Evolutionary conservation across 1,140 invertebrate species (phyloP), one percentile per base, ranked within the genome.

Genomic region (Pteromalus puparum): DNA sequence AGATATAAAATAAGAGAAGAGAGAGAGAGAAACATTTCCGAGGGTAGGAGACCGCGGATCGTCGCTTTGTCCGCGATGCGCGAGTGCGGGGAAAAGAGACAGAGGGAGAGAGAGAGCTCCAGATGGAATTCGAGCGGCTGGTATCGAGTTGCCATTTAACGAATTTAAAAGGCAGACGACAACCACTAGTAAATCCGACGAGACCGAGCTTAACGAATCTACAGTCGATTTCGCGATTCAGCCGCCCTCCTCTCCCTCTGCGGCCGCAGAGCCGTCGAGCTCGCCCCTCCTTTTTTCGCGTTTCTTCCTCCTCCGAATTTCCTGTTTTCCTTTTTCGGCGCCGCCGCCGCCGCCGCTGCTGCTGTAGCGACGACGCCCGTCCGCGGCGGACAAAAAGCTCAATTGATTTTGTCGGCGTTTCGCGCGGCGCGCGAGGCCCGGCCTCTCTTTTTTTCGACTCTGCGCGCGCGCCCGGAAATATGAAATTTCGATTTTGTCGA

Each of bases 91-190:
- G n/a, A 72, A 83, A 85, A 38, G 48, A 67, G 74, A 82, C 15
- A 15, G 74, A 42, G 65, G 86, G 86, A 77, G 85, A 85, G 74
- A 82, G 65, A 67, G 76, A 84, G 86, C 87, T 89, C 86, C 86
- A 86, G 86, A 86, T 88, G 86, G 86, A 89, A 89, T 89, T 87
- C 87, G 88, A 88, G 83, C 87, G 88, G 81, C 86, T 86, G 85
- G 86, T 88, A 89, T 89, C 89, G 87, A 88, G 87, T 53, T 82
- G 81, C 78, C 74, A 83, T 80, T 77, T 81, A 77, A 81, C 76
- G 73, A 85, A 82, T 82, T 85, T 85, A 81, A 82, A 85, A 78
- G 76, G 74, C 84, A 82, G 80, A 46, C 81, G 81, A 75, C 53
- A 82, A 76, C 13, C 34, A 42, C 73, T 76, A 21, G 12, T 46